Conservation (phyloP, 2,888 invertebrate species). For the Drosophila mimica region DNA sequence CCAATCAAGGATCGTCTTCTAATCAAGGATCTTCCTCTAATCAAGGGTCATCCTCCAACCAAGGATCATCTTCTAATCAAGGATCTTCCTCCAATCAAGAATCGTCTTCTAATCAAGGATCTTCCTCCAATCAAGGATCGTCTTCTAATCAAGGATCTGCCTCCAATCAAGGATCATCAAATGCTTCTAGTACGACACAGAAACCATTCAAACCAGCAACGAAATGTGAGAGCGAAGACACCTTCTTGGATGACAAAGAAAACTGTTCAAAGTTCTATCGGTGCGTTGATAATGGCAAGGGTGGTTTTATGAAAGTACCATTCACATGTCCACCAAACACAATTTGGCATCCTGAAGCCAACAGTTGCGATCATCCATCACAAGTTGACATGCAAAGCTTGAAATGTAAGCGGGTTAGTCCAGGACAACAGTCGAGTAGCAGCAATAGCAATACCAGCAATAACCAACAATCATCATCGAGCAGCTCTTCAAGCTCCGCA, state of each 20-base stretch:
- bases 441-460: constrained; percentile 15
- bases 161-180: constrained; percentile 35
- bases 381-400: constrained; percentile 69
- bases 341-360: constrained; percentile 87
- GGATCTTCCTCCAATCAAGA: constrained; percentile 26
- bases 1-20: constrained; percentile 14
- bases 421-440: constrained; percentile 28
- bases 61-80: constrained; percentile 40
- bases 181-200: constrained; percentile 54
- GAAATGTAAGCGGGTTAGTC: constrained; percentile 66
- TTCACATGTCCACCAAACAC: constrained; percentile 87
- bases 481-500: constrained; percentile 53
- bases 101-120: constrained; percentile 34
- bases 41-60: constrained; percentile 30
- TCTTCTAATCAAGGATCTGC: constrained; percentile 52
- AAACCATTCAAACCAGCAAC: constrained; percentile 75
- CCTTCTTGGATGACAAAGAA: constrained; percentile 83
- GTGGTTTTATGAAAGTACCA: constrained; percentile 85
- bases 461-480: constrained; percentile 38
- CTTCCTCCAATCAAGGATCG: constrained; percentile 20
- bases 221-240: constrained; percentile 83
- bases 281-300: constrained; percentile 85
- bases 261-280: constrained; percentile 87
- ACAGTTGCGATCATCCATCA: constrained; percentile 85
- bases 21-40: constrained; percentile 32